Evolutionary conservation across 2,113 vertebrate species (phyloP), one percentile per base, ranked within the genome.

Genomic region (Casuarius casuarius): DNA sequence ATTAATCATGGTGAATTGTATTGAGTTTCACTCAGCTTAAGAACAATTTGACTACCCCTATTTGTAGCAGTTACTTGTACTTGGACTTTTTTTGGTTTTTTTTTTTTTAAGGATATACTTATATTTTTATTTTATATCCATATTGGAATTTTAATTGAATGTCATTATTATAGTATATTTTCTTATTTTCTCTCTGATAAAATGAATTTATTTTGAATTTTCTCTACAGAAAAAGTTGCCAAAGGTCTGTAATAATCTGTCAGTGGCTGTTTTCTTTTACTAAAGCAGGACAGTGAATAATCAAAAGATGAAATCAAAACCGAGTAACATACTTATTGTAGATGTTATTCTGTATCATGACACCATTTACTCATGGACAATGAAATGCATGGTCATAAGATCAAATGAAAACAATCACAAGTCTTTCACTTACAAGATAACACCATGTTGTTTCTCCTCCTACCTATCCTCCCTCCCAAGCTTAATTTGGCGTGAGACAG

Each of bases 1-100:
- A 94, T 94, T 87, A 94, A 85, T 95, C 87, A 87, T 35, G 54
- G 63, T 83, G 84, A 92, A 91, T 83, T 91, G 77, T 81, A 66
- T 2, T 83, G 89, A 77, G 66, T 82, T 84, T 92, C 62, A 68
- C 52, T 92, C 77, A 84, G 58, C 77, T 58, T 91, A 89, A 33
- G 10, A 89, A 71, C 66, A 89, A 54, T 91, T 79, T 91, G 63
- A 85, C 66, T 78, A 20, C 46, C 20, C 44, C 81, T 94, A 63
- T 74, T 87, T 89, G 71, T 70, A 87, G 66, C 89, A 94, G 67
- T 73, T 95, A 61, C 85, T 95, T 56, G 28, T 80, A 38, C 38
- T 56, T 56, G 54, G 52, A 28, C 31, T 28, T 31, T 58, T 17
- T 73, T 84, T 52, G 5, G 26, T 28, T 87, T 84, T 51, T 42